Conservation (phyloP, 1,140 invertebrate species). For the Drosophila melanica region DNA sequence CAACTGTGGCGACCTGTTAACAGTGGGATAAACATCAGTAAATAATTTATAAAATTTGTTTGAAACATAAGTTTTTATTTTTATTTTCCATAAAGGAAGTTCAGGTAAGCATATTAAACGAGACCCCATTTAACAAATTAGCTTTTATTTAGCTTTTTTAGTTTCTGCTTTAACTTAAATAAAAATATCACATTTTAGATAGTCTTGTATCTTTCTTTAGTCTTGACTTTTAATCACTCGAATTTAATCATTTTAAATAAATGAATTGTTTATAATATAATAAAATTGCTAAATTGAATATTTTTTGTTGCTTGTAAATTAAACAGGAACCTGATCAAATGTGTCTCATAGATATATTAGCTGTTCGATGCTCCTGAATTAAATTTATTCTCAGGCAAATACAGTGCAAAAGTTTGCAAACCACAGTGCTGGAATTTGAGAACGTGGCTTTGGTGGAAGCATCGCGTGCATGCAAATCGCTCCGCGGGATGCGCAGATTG, state of each 20-base stretch:
- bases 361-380: not conserved
- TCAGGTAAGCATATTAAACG: too few relatives aligned
- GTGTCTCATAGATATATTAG: not conserved
- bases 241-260: too few relatives aligned
- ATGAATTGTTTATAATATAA: too few relatives aligned
- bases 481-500: slow-evolving; percentile 64
- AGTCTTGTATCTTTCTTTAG: too few relatives aligned
- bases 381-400: too few relatives aligned
- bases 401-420: not conserved
- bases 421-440: slow-evolving; percentile 37
- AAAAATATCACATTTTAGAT: too few relatives aligned
- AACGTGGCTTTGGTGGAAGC: slow-evolving; percentile 34
- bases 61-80: not conserved
- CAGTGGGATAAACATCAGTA: slow-evolving; percentile 18
- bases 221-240: too few relatives aligned
- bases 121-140: too few relatives aligned
- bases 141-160: too few relatives aligned
- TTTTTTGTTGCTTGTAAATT: not conserved
- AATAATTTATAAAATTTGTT: slow-evolving; percentile 14
- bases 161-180: too few relatives aligned
- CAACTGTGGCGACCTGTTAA: slow-evolving; percentile 23
- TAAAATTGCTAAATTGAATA: too few relatives aligned
- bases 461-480: slow-evolving; percentile 80
- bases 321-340: not conserved
- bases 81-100: too few relatives aligned